A percentile compares a stretch with the other conserved stretches of the same genome.
phyloP scores from a whole-genome alignment of 2,888 invertebrate genomes.

The Parnassius smintheus region DNA sequence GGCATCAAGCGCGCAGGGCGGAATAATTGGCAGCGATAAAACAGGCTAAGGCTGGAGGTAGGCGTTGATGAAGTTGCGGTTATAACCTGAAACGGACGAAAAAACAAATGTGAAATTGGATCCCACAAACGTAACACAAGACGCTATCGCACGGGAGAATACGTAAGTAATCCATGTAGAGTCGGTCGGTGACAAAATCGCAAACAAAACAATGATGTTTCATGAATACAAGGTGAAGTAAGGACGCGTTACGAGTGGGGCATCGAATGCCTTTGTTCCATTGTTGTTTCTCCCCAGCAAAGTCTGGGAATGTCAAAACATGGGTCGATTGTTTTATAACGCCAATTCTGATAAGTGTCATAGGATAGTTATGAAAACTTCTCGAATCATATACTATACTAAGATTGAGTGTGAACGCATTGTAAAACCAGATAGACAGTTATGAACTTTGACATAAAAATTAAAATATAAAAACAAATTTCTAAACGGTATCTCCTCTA shows the following conservation, averaged over 20 bases:
- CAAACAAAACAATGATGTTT: constrained; percentile 68
- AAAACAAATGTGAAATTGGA: constrained; percentile 35
- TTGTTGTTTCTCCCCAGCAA: constrained; percentile 50
- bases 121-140: constrained; percentile 30
- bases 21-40: constrained; percentile 74
- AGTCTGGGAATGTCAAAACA: constrained; percentile 46
- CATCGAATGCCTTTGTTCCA: constrained; percentile 61
- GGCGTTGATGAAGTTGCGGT: constrained; percentile 44
- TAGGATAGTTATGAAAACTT: constrained; percentile 23
- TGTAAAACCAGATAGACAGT: too few relatives aligned
- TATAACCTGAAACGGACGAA: constrained; percentile 58
- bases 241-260: constrained; percentile 45
- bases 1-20: constrained; percentile 72
- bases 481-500: too few relatives aligned
- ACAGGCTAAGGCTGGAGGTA: constrained; percentile 59
- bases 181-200: constrained; percentile 45
- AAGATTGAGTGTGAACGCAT: too few relatives aligned
- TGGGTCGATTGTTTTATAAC: constrained; percentile 35
- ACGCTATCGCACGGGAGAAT: constrained; percentile 19
- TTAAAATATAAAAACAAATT: too few relatives aligned
- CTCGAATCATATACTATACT: too few relatives aligned
- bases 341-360: constrained; percentile 29
- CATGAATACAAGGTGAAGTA: constrained; percentile 41
- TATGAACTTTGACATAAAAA: too few relatives aligned
- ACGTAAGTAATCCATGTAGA: constrained; percentile 40